Conservation (phyloP, 2,888 invertebrate genomes). For the Microctonus aethiopoides region DNA sequence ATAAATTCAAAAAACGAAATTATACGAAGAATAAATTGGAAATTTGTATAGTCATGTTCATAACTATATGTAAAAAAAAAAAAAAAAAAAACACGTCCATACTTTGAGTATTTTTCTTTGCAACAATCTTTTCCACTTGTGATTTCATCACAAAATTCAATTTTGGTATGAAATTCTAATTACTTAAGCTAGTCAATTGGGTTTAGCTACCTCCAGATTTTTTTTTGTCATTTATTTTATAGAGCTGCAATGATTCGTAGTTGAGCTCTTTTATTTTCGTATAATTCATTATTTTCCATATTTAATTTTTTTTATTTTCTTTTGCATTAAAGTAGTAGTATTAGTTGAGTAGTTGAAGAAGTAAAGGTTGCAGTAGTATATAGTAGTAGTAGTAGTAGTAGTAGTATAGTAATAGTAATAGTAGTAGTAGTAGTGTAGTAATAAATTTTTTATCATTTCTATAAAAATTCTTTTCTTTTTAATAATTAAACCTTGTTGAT, state of each 20-base stretch:
- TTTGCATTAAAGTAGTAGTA: conserved; percentile 28
- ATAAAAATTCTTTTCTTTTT: conserved; percentile 32
- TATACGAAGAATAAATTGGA: neutral
- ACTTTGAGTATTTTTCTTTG: conserved; percentile 26
- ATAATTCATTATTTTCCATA: conserved; percentile 25
- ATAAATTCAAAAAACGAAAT: neutral
- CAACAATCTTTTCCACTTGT: no score
- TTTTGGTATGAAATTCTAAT: conserved; percentile 29
- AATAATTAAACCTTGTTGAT: conserved; percentile 52
- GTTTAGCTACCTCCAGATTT: conserved; percentile 30
- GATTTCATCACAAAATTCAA: conserved; percentile 31
- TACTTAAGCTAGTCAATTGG: conserved; percentile 32
- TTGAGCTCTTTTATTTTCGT: conserved; percentile 45
- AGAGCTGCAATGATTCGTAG: conserved; percentile 51
- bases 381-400: neutral
- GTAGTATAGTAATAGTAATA: conserved; percentile 35
- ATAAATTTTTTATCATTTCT: conserved; percentile 49
- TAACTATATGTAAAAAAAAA: no score
- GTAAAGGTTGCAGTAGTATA: conserved; percentile 38
- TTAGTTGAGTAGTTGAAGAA: conserved; percentile 30
- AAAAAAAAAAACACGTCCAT: conserved; percentile 33
- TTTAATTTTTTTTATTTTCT: conserved; percentile 17
- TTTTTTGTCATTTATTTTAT: conserved; percentile 46
- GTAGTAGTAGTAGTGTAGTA: conserved; percentile 42
- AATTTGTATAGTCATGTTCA: conserved; percentile 22